Base-by-base conservation (phyloP, 2,113 vertebrate genomes). In the Pangasianodon gigas region DNA sequence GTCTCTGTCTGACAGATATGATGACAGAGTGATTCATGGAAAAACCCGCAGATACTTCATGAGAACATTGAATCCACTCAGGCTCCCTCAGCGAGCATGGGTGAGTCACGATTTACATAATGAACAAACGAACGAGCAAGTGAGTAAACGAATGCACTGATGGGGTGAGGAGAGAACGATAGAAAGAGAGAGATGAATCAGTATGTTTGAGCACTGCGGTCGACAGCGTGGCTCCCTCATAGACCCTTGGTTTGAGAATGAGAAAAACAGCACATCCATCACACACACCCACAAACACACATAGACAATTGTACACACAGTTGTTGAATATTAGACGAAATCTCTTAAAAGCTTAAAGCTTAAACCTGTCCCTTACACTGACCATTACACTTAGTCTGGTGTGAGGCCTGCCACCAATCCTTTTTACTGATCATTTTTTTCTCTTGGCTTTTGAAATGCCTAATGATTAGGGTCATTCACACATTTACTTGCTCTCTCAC, bases 161-260 rank as follows among this genome's bases (percentile, higher is more conserved):
- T 0, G 7, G 9, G 77, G 44, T 87, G 24, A 62, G 52, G 48
- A 69, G 16, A 84, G 65, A 74, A 44, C 92, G 87, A 69, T 9
- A 84, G 65, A 74, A 44, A 92, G 87, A 77, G 87, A 92, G 84
- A 89, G 89, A 89, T 94, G 93, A 94, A 92, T 95, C 93, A 93
- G 86, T 67, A 82, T 81, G 60, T 89, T 82, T 87, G 84, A 89
- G 58, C 48, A 88, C 60, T 92, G 91, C 44, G 80, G 92, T 88
- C 90, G 11, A 85, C 77, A 87, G 54, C 84, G 54, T 19, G 21
- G 91, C 90, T 92, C 87, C 88, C 29, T 92, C 32, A 32, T 92
- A 93, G 86, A 89, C 77, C 92, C 37, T 93, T 91, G 93, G 92
- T 89, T 89, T 92, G 89, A 77, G 92, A 92, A 94, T 91, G 79